Evolutionary conservation across 2,797 vertebrate species (phyloP).

Genomic region (Acrocephalus scirpaceus): DNA sequence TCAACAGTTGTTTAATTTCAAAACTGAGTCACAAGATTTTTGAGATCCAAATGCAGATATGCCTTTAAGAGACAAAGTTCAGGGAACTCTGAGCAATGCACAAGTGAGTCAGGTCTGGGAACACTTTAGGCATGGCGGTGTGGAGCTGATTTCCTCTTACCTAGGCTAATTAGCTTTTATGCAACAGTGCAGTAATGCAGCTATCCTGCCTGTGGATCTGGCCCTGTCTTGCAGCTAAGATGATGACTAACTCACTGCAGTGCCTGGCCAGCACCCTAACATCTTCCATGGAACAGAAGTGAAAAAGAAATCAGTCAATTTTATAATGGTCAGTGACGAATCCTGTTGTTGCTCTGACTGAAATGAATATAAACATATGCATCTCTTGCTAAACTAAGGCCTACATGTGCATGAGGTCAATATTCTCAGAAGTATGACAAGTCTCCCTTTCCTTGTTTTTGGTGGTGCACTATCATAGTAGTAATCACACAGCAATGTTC

Average conservation of each 20-base stretch:
- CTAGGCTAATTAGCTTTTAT: background rate
- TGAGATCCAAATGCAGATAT: background rate
- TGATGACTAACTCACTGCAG: background rate
- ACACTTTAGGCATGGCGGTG: background rate
- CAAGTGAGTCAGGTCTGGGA: background rate
- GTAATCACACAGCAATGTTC: background rate
- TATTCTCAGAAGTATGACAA: background rate
- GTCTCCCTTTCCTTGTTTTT: background rate
- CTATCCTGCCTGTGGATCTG: background rate
- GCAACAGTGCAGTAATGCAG: background rate
- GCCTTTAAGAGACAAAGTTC: background rate
- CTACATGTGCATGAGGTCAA: background rate
- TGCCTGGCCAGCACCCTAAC: accelerated
- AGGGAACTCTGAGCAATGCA: background rate
- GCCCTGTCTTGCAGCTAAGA: background rate
- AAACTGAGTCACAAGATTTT: background rate
- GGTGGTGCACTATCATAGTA: too few relatives aligned
- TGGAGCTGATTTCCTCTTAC: background rate
- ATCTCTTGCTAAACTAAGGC: background rate
- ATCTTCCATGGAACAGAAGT: background rate
- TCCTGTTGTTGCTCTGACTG: background rate
- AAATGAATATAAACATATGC: background rate
- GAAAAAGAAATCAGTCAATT: background rate
- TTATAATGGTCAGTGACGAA: background rate
- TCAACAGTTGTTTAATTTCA: background rate